Base-by-base conservation (phyloP, 2,797 vertebrate species). In the Lerista edwardsae region DNA sequence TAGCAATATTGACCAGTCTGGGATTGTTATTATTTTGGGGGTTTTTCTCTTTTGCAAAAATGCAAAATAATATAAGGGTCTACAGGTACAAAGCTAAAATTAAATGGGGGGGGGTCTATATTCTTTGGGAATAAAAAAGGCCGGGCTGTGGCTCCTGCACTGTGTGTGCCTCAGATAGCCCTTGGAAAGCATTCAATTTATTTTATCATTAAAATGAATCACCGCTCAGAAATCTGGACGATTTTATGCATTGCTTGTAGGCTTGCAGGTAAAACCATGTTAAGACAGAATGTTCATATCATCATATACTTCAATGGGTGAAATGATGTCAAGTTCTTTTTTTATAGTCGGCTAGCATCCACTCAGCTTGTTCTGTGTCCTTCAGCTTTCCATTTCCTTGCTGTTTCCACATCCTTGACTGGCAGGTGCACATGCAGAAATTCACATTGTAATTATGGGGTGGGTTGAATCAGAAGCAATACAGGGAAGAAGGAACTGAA, bases 181-280 rank as follows among this genome's bases (percentile, higher is more conserved):
- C 79, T 87, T 87, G 79, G 75, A 85, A 93, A 78, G 59, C 0
- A 14, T 1, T 0, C 4, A n/a, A 29, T 71, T 73, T 47, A 72
- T 83, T 88, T 88, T 71, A 75, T 55, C 84, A 44, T 62, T 82
- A 57, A 51, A 62, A 79, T 83, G 76, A 0, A 68, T 21, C 29
- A 31, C 10, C 29, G 36, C 36, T 10, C 19, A 34, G 75, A 72
- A 86, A 84, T 6, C 17, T 6, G 23, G 62, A 76, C 19, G 34
- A 69, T 78, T 88, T 89, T 84, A 59, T 57, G 55, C 55, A 12
- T 17, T 17, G 55, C 82, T 57, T 57, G 55, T 57, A 17, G 11
- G 55, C 14, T 17, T 57, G 55, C 17, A 17, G 14, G 0, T 59
- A 23, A 39, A 47, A 73, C 36, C 17, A 57, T 4, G 41, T 44